A percentile compares a stretch with the other conserved stretches of the same genome.
These are phyloP conservation scores for Phyllotreta striolata DNA, from an alignment of 2,888 invertebrate species.

Conservation along the genomic window DNA sequence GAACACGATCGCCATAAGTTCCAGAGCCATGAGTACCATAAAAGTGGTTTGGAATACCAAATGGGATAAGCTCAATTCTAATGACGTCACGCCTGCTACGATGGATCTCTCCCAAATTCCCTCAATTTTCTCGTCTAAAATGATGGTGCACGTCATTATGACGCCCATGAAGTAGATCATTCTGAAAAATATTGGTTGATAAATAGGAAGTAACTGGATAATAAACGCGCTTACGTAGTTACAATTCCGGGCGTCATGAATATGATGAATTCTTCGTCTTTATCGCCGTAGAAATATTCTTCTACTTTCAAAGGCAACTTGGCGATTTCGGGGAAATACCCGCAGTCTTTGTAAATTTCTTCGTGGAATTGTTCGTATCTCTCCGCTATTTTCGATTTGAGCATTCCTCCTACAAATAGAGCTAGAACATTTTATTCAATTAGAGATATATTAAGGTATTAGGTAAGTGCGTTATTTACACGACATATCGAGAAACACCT, in stretches of 20 bases:
- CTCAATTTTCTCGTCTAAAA: slow-evolving; percentile 78
- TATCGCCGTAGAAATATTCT: slow-evolving; percentile 75
- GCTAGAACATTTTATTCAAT: slow-evolving; percentile 12
- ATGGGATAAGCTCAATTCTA: slow-evolving; percentile 84
- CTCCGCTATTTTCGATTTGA: slow-evolving; percentile 71
- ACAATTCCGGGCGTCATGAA: slow-evolving; percentile 88
- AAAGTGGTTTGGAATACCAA: slow-evolving; percentile 73
- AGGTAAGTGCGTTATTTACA: slow-evolving; percentile 64
- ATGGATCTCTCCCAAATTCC: slow-evolving; percentile 89
- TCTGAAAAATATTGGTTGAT: slow-evolving; percentile 60
- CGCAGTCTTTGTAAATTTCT: slow-evolving; percentile 70
- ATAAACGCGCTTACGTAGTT: slow-evolving; percentile 82
- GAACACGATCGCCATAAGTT: slow-evolving; percentile 70
- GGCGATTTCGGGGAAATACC: slow-evolving; percentile 65
- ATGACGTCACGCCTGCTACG: slow-evolving; percentile 82
- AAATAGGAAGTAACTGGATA: background rate
- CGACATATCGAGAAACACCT: slow-evolving; percentile 77
- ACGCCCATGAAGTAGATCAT: slow-evolving; percentile 86
- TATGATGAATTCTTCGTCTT: slow-evolving; percentile 73
- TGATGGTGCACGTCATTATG: slow-evolving; percentile 81
- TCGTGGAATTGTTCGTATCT: slow-evolving; percentile 69
- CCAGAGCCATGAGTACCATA: slow-evolving; percentile 73
- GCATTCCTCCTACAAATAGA: slow-evolving; percentile 22
- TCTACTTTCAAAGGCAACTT: slow-evolving; percentile 67
- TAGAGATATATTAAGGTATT: no score